Base-by-base conservation (phyloP, 2,797 vertebrate genomes). In the Falco concolor region DNA sequence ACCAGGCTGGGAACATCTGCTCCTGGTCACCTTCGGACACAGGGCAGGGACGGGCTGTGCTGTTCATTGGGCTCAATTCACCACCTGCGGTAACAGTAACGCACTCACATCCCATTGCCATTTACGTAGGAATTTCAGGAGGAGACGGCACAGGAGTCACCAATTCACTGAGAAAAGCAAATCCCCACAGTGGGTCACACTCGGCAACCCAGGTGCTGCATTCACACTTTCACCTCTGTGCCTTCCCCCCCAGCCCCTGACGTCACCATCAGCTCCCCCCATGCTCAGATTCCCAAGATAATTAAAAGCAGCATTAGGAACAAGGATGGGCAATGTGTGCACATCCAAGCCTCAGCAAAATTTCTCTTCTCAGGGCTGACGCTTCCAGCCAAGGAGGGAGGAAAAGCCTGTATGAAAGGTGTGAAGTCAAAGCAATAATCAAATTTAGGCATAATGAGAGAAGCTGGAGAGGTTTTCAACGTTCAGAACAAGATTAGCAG, bases 301-400 rank as follows among this genome's bases (percentile, higher is more conserved):
- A 64, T 40, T 40, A 44, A 56, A 75, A 61, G 40, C 53, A 81
- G 22, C 25, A 2, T 50, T 50, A 61, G 28, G 60, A 38, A 23
- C 3, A 1, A 22, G 36, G 42, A 22, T 17, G 14, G 17, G 25
- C 1, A 1, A 36, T 0, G 4, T 3, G 30, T 40, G 36, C 8
- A 13, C 12, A 64, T 49, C 60, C 68, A 73, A 45, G 11, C 32
- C 13, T 78, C 5, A 1, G 11, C 57, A 64, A 49, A 42, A 17
- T 65, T 63, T 67, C 34, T 54, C 40, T 84, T 45, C 82, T 77
- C 38, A 7, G 17, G 28, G 21, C 8, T 54, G 61, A 85, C 6
- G 14, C 59, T 77, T 84, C 45, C 59, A 93, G 30, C 8, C 30
- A 42, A 92, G 17, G 34, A 69, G 1, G 25, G n/a, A 73, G 36